Conservation (phyloP, 1,140 invertebrate genomes). For the Drosophila ogumai region DNA sequence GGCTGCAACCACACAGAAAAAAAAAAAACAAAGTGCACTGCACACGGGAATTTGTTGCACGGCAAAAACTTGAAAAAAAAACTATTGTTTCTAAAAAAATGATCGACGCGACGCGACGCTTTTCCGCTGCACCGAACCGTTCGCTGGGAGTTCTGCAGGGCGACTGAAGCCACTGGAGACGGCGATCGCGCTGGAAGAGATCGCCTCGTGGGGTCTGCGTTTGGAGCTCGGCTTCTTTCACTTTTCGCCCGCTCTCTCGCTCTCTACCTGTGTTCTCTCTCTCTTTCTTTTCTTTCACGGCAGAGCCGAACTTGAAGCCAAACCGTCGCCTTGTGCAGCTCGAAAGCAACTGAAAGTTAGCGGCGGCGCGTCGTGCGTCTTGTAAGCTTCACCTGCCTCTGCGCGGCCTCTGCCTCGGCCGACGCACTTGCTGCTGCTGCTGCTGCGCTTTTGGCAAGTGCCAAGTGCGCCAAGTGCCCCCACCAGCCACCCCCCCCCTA, state of each 20-base stretch:
- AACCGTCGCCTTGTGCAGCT: slow-evolving; percentile 76
- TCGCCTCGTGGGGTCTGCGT: slow-evolving; percentile 12
- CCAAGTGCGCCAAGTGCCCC: slow-evolving; percentile 36
- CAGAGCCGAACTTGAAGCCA: slow-evolving; percentile 24
- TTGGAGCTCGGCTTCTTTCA: slow-evolving; percentile 53
- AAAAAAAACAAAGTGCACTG: slow-evolving; percentile 22
- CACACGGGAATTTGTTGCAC: slow-evolving; percentile 29
- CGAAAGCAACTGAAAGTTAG: slow-evolving; percentile 78
- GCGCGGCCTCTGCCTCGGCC: slow-evolving; percentile 7
- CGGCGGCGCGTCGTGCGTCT: slow-evolving; percentile 62
- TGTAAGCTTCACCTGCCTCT: slow-evolving; percentile 59
- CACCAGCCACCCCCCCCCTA: not conserved
- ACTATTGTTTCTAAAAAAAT: no score
- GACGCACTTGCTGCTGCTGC: slow-evolving; percentile 37
- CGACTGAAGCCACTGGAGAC: slow-evolving; percentile 50
- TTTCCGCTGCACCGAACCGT: slow-evolving; percentile 53
- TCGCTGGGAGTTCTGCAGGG: slow-evolving; percentile 59
- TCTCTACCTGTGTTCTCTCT: not conserved
- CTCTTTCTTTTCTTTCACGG: slow-evolving; percentile 15
- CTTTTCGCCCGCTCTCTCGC: slow-evolving; percentile 48
- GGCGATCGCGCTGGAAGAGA: slow-evolving; percentile 28
- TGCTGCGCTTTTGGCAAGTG: slow-evolving; percentile 76
- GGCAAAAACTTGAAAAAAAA: slow-evolving; percentile 28
- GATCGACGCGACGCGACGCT: slow-evolving; percentile 27
- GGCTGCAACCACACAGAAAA: slow-evolving; percentile 20